Percentiles rank a stretch among this genome's conserved stretches.
Evolutionary conservation across 2,113 vertebrate genomes (phyloP).

Genomic region (Melanostigma gelatinosum): DNA sequence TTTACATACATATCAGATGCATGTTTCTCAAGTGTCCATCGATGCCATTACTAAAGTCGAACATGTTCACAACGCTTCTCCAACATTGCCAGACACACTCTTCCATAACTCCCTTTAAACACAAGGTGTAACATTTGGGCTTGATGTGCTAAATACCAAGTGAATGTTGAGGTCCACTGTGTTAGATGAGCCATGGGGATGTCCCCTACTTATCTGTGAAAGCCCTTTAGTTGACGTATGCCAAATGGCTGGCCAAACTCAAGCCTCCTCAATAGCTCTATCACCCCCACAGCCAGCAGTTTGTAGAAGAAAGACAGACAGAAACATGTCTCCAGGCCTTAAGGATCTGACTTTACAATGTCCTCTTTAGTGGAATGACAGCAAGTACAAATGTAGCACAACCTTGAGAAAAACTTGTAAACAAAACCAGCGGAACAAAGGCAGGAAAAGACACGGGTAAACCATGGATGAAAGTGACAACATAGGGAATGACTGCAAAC

Average conservation of each 20-base stretch:
- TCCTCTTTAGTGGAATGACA: slow-evolving; percentile 37
- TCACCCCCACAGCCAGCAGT: slow-evolving; percentile 28
- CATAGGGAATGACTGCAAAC: neutral
- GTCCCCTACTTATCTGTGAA: slow-evolving; percentile 69
- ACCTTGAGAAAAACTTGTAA: slow-evolving; percentile 58
- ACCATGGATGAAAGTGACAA: slow-evolving; percentile 28
- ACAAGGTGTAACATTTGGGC: slow-evolving; percentile 65
- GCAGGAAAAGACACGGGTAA: slow-evolving; percentile 52
- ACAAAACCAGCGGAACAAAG: slow-evolving; percentile 50
- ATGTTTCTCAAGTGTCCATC: slow-evolving; percentile 6
- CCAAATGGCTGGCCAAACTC: slow-evolving; percentile 71
- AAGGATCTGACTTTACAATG: slow-evolving; percentile 58
- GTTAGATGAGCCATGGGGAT: slow-evolving; percentile 40
- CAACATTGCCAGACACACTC: slow-evolving; percentile 15
- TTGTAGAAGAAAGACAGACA: slow-evolving; percentile 41
- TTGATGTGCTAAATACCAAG: slow-evolving; percentile 65
- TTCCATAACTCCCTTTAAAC: slow-evolving; percentile 34
- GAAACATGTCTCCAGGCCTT: slow-evolving; percentile 39
- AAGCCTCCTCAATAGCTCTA: slow-evolving; percentile 29
- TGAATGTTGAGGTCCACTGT: slow-evolving; percentile 41
- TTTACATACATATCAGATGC: slow-evolving; percentile 1
- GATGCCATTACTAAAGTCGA: neutral
- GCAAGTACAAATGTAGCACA: slow-evolving; percentile 52
- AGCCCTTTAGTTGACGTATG: slow-evolving; percentile 70
- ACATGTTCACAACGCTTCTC: neutral